Conservation (phyloP, 1,140 invertebrate genomes). For the Phortica variegata region DNA sequence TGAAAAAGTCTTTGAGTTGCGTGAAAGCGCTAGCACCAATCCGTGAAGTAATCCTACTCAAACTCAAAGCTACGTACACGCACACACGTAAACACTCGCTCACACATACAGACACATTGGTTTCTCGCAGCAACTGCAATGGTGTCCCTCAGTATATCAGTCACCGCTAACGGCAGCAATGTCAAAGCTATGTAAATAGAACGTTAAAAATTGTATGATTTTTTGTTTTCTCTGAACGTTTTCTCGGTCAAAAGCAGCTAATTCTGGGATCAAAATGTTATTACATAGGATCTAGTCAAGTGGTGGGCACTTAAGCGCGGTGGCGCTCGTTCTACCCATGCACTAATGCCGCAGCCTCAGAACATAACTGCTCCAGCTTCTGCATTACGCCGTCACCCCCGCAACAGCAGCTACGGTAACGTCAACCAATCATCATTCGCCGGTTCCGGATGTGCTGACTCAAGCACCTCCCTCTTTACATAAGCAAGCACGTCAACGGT, state of each 20-base stretch:
- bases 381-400: slow-evolving; percentile 22
- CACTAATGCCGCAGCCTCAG: too few relatives aligned
- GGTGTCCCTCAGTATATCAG: neutral
- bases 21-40: too few relatives aligned
- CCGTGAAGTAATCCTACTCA: slow-evolving; percentile 41
- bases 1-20: too few relatives aligned
- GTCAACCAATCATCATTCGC: slow-evolving; percentile 40
- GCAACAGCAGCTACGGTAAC: slow-evolving; percentile 41
- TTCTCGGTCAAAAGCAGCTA: slow-evolving; percentile 26
- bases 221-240: slow-evolving; percentile 27
- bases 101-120: neutral
- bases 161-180: neutral
- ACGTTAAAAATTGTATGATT: slow-evolving; percentile 25
- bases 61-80: neutral
- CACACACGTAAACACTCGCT: too few relatives aligned
- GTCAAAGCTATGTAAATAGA: too few relatives aligned
- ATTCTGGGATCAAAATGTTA: slow-evolving; percentile 50
- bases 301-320: slow-evolving; percentile 14
- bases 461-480: slow-evolving; percentile 12
- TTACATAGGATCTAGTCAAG: slow-evolving; percentile 50
- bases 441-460: slow-evolving; percentile 16
- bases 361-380: slow-evolving; percentile 11
- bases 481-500: neutral
- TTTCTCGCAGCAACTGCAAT: neutral
- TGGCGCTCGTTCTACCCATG: too few relatives aligned